phyloP scores from a whole-genome alignment of 1,140 invertebrate species.

The Heliconius eleuchia region DNA sequence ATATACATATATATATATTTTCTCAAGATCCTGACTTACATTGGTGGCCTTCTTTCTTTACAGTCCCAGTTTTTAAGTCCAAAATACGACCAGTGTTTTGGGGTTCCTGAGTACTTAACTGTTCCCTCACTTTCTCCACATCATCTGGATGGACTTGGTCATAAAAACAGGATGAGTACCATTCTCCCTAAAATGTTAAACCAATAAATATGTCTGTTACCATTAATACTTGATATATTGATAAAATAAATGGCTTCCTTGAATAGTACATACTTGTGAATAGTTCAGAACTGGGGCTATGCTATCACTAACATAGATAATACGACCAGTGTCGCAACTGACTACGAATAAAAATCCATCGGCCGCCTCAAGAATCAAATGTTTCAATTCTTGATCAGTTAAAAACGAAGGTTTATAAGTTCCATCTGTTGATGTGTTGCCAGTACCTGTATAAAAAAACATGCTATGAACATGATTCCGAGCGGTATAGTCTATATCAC shows the following conservation, averaged over 20 bases:
- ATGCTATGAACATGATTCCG: not conserved
- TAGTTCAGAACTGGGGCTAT: constrained; percentile 99
- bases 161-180: constrained; percentile 97
- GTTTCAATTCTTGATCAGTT: constrained; percentile 99
- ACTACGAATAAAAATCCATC: constrained; percentile 99
- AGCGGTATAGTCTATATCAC: not conserved
- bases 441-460: constrained; percentile 86
- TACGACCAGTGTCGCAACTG: constrained; percentile 97
- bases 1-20: not conserved
- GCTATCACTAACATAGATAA: constrained; percentile 99
- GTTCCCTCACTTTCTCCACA: constrained; percentile 98
- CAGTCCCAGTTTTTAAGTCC: constrained; percentile 98
- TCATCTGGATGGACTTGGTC: constrained; percentile 99
- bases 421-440: constrained; percentile 95
- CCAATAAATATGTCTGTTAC: constrained; percentile 1
- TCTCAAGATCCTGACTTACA: constrained; percentile 83
- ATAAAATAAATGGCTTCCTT: not conserved
- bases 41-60: constrained; percentile 99
- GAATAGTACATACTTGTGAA: constrained; percentile 84
- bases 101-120: constrained; percentile 98
- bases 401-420: constrained; percentile 99
- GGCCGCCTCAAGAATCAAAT: constrained; percentile 98
- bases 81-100: constrained; percentile 97
- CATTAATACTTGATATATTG: not conserved
- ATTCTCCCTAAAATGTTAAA: constrained; percentile 87